phyloP scores from a whole-genome alignment of 1,140 invertebrate species.

The Sitodiplosis mosellana region DNA sequence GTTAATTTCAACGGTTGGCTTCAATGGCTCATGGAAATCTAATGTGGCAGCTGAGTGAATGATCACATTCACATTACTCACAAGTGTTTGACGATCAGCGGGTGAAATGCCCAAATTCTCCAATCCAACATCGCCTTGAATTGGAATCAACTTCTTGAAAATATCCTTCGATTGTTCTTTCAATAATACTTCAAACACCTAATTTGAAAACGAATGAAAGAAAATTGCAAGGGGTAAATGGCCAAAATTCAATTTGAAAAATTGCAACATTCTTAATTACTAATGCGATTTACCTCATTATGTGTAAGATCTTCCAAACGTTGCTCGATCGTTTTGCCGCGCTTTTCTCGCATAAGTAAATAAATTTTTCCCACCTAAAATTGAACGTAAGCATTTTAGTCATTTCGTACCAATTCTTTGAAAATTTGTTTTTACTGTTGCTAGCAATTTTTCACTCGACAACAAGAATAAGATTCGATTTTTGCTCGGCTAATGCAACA shows the following conservation, averaged over 20 bases:
- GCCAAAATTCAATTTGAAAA: neutral
- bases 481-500: too few species aligned
- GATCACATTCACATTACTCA: conserved; percentile 65
- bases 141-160: conserved; percentile 55
- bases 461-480: too few species aligned
- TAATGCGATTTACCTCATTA: conserved; percentile 39
- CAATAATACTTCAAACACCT: conserved; percentile 1
- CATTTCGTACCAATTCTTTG: too few species aligned
- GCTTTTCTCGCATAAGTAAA: conserved; percentile 63
- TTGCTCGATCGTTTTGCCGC: conserved; percentile 48
- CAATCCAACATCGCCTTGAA: conserved; percentile 69
- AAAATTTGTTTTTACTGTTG: too few species aligned
- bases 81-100: conserved; percentile 37
- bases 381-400: neutral
- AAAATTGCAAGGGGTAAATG: neutral
- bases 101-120: conserved; percentile 53
- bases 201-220: neutral
- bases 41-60: conserved; percentile 91
- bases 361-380: conserved; percentile 47
- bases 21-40: conserved; percentile 83
- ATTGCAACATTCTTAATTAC: too few species aligned
- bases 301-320: conserved; percentile 43
- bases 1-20: conserved; percentile 52
- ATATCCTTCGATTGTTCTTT: conserved; percentile 21
- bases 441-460: too few species aligned